Evolutionary conservation across 2,113 vertebrate species (phyloP), one percentile per base, ranked within the genome.

Genomic region (Equus przewalskii): DNA sequence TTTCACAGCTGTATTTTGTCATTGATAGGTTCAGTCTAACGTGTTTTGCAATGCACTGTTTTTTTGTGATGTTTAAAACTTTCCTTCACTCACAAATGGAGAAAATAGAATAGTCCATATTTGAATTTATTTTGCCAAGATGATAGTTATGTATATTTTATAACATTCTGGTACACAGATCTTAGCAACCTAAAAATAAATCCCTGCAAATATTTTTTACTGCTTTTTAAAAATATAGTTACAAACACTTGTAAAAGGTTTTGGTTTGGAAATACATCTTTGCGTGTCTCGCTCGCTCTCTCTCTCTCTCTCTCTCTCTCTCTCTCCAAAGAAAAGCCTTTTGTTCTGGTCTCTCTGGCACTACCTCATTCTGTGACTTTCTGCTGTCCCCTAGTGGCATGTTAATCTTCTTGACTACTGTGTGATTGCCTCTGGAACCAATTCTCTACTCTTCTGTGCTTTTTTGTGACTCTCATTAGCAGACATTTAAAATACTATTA

Each of bases 301-400:
- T 70, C 81, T 94, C 76, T 80, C 67, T 87, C 94, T 88, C 76
- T 82, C 54, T 72, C 67, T 78, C 67, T 75, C 97, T 96, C 91
- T 93, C 58, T 81, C 87, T 51, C 98, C 98, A 99, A 99, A 99
- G 99, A 99, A 99, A 99, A 99, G 99, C 99, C 99, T 99, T 99
- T 99, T 99, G 99, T 99, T 99, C 99, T 98, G 98, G 98, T 99
- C 99, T 98, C 98, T 98, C 97, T 98, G 98, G 98, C 98, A 99
- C 98, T 98, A 98, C 98, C 98, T 98, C 98, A 97, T 99, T 99
- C 98, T 99, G 98, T 99, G 99, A 99, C 99, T 99, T 99, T 99
- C 99, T 99, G 99, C 99, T 99, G 99, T 99, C 99, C 99, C 99
- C 99, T 99, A 99, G 99, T 99, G 99, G 99, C 98, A 97, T 96